Base-by-base conservation (phyloP, 2,888 invertebrate species). In the Stenotaenia linearis region DNA sequence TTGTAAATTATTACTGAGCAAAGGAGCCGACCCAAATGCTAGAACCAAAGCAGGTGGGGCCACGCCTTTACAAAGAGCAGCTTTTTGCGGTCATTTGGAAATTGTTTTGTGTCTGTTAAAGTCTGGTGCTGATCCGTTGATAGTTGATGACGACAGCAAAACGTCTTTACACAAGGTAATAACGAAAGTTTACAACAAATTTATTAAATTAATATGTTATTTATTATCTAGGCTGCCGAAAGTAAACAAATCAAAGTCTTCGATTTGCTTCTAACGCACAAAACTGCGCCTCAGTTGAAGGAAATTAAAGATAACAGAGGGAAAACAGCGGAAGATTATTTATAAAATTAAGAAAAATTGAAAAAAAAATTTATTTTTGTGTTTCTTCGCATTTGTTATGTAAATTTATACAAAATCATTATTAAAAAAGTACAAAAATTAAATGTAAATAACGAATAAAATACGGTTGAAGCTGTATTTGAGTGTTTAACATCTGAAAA, bases 21-120 rank as follows among this genome's bases (percentile, higher is more conserved):
- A 90, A 83, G 92, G 92, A 30, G 95, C 94, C 10, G 86, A 90
- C 84, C 89, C 93, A 30, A 90, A 97, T 88, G 90, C 91, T 40
- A 87, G 87, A 79, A 97, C 96, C 9, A 90, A 90, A 83, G 91
- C 91, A 82, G 94, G 94, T 1, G 87, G 86, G 82, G 93, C 92
- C 23, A 95, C 96, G 61, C 90, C 96, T 0, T 87, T 97, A 79
- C 95, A 95, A 84, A 90, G 95, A 86, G 94, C 95, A 79, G 91
- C 92, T 81, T 90, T 91, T 83, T 90, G 91, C 88, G 87, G 88
- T 37, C 85, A 86, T 86, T 81, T 86, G 61, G 87, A 89, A 75
- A 89, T 94, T 82, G 91, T 94, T 0, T 87, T 90, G 82, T 87
- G 92, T 76, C 87, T 96, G 77, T 85, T 93, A 30, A 85, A 89